Base-by-base conservation (phyloP, 2,888 invertebrate genomes). In the Fragum sueziense region DNA sequence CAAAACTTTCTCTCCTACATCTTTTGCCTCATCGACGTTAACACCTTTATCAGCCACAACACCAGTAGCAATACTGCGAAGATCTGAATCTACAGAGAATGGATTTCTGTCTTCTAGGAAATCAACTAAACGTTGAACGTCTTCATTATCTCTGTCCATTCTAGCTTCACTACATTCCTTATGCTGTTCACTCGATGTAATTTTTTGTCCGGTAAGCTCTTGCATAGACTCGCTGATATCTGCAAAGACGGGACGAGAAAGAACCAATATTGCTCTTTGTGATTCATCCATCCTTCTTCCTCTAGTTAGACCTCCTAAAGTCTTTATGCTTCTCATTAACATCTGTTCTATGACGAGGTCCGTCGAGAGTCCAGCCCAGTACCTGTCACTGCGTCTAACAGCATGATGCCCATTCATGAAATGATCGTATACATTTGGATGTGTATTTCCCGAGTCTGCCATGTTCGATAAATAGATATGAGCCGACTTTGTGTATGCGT, bases 251-350 rank as follows among this genome's bases (percentile, higher is more conserved):
- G 79, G 82, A 14, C 62, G 29, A 59, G 81, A 79, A 59, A 79
- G 61, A 67, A 82, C 51, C 76, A 71, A 76, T 1, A 59, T 29
- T 3, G 76, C 62, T 65, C 82, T 41, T 65, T 85, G 84, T 7
- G 7, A 9, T 29, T 86, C 84, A 17, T 71, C 47, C 80, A 86
- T 79, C 4, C 86, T 85, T 22, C 82, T 31, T n/a, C 84, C 85
- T 70, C 81, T 75, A 14, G 86, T 86, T 17, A 86, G 29, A 27
- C 88, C 85, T 11, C 88, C 84, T 29, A 47, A 74, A 27, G 80
- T 79, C 57, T 87, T 89, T 11, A 88, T 17, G 62, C 79, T 86
- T 54, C 86, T 57, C 88, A 88, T 87, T 0, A 88, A 51, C 11
- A 70, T 65, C 29, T 81, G 80, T 70, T 81, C 84, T 7, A 79